Conservation (phyloP, 2,888 invertebrate genomes). For the Zygothrica quintamaculata region DNA sequence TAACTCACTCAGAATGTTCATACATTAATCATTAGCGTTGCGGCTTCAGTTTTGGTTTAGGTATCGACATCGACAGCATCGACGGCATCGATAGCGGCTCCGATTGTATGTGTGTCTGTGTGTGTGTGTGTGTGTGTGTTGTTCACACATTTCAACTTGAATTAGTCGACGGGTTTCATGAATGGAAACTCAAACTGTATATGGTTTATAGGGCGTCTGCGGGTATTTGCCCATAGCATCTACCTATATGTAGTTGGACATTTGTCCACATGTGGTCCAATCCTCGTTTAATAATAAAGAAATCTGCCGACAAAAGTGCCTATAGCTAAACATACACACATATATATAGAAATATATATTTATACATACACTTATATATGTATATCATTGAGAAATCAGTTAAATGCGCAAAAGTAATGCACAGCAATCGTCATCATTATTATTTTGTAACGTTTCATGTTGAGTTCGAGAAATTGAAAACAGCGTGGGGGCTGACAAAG, state of each 20-base stretch:
- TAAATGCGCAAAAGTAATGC: constrained; percentile 74
- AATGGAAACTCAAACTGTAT: constrained; percentile 51
- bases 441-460: constrained; percentile 77
- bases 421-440: constrained; percentile 71
- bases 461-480: constrained; percentile 76
- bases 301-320: constrained; percentile 69
- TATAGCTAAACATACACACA: too few species aligned
- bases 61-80: constrained; percentile 15
- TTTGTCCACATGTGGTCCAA: constrained; percentile 63
- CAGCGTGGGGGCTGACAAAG: constrained; percentile 60
- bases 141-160: constrained; percentile 78
- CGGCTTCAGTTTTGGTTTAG: constrained; percentile 27
- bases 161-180: constrained; percentile 72
- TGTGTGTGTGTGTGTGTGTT: too few species aligned
- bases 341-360: too few species aligned
- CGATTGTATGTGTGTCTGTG: too few species aligned
- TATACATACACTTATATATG: too few species aligned
- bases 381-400: constrained; percentile 58
- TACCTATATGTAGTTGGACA: neutral
- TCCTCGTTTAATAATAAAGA: constrained; percentile 71
- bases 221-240: too few species aligned
- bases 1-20: constrained; percentile 61
- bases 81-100: constrained; percentile 13
- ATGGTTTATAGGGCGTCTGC: constrained; percentile 32
- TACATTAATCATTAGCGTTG: constrained; percentile 75